phyloP scores from a whole-genome alignment of 2,888 invertebrate species.

The Dichetophora obliterata region DNA sequence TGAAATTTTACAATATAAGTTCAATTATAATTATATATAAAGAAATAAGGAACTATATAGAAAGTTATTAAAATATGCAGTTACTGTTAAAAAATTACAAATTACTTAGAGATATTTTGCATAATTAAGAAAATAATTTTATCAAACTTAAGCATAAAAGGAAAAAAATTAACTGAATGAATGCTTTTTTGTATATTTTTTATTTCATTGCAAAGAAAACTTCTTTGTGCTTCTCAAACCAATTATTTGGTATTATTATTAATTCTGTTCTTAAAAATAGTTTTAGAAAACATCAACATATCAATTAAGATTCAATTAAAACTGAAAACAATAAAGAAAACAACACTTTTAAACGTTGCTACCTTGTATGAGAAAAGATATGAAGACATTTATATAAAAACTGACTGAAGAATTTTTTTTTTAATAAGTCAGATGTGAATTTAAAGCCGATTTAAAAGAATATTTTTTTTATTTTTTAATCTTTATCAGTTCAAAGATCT shows the following conservation, averaged over 20 bases:
- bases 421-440: no score
- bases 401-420: background rate
- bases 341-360: slow-evolving; percentile 8
- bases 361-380: background rate
- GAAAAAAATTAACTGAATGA: background rate
- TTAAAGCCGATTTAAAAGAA: no score
- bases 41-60: background rate
- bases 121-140: background rate
- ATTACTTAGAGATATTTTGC: background rate
- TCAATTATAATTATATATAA: background rate
- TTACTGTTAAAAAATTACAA: background rate
- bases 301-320: slow-evolving; percentile 17
- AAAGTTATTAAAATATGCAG: background rate
- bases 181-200: background rate
- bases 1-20: slow-evolving; percentile 14
- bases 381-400: slow-evolving; percentile 6
- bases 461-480: no score
- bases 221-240: background rate
- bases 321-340: slow-evolving; percentile 16
- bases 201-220: background rate
- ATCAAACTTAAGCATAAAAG: background rate
- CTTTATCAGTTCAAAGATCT: no score
- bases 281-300: slow-evolving; percentile 11
- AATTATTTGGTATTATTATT: background rate
- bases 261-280: background rate